Percentiles rank a stretch among this genome's conserved stretches.
These are phyloP conservation scores for Akabosia matsudoensis DNA, from an alignment of 1,140 invertebrate species.

Conservation along the genomic window DNA sequence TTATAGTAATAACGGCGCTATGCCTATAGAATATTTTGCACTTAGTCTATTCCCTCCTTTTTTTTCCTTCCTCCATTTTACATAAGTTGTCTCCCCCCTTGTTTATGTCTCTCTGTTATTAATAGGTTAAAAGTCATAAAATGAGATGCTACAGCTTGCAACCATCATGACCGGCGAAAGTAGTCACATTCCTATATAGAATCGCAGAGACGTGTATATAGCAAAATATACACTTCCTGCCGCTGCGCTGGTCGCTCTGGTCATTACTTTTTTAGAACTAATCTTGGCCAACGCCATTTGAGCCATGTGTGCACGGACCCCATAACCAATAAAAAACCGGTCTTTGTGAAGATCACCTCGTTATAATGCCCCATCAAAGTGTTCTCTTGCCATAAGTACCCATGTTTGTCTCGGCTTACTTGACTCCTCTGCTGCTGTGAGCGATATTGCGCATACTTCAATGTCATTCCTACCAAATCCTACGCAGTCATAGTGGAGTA, in stretches of 20 bases:
- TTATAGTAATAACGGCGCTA: constrained; percentile 19
- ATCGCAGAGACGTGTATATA: too few species aligned
- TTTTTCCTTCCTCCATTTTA: not conserved
- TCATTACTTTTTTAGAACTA: constrained; percentile 11
- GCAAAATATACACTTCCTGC: too few species aligned
- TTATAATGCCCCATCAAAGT: too few species aligned
- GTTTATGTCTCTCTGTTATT: not conserved
- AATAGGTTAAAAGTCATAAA: constrained; percentile 15
- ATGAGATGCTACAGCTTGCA: not conserved
- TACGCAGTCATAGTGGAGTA: too few species aligned
- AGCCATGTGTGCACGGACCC: not conserved
- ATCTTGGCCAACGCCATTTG: not conserved
- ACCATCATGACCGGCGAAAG: not conserved
- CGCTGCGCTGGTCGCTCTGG: not conserved
- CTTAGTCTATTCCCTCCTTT: not conserved
- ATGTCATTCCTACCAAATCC: too few species aligned
- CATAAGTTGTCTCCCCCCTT: not conserved
- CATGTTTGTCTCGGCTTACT: too few species aligned
- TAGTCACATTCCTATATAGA: not conserved
- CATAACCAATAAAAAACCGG: not conserved
- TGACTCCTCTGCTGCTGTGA: too few species aligned
- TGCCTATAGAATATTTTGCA: not conserved
- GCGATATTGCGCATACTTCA: too few species aligned
- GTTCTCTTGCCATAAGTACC: too few species aligned
- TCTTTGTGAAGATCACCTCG: too few species aligned